Base-by-base conservation (phyloP, 2,888 invertebrate species). In the Candidula unifasciata region DNA sequence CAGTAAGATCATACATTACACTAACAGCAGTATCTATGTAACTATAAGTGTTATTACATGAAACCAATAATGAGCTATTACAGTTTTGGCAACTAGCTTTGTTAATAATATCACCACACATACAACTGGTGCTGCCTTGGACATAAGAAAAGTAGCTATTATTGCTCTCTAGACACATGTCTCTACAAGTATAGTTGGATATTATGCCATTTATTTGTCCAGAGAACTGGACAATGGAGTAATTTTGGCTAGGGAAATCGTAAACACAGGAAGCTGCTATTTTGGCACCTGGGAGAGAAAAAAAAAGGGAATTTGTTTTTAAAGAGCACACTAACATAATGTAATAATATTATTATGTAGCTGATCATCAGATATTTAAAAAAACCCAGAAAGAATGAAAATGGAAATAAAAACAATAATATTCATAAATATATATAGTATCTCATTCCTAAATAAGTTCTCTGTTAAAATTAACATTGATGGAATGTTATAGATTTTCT, bases 181-280 rank as follows among this genome's bases (percentile, higher is more conserved):
- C 74, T 18, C 82, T 86, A 69, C 87, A 87, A 3, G 33, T 37
- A 37, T 30, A 57, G 5, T 73, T 71, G 21, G 71, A 54, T 2
- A 69, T 54, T 6, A 80, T 44, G n/a, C 60, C 73, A 18, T 21
- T 78, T 35, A 60, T 57, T 6, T 33, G 33, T 6, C 66, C 30
- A 3, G 80, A 78, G 80, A 83, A 86, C 44, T 76, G 71, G 27
- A 86, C 81, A 3, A 86, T 2, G 10, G 85, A 60, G 13, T 84
- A 80, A 21, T 33, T 69, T 18, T 80, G 69, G 13, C 44, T 82
- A 30, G 66, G 69, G 35, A 80, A 82, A 74, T 82, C 77, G 64
- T 80, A 82, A 24, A 87, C 86, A 80, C 87, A 87, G 2, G 87
- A 86, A 1, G 80, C 83, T 37, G 84, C 84, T 24, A 78, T 76